A percentile compares a stretch with the other conserved stretches of the same genome.
phyloP scores from a whole-genome alignment of 2,797 vertebrate species.

The Coreius guichenoti region DNA sequence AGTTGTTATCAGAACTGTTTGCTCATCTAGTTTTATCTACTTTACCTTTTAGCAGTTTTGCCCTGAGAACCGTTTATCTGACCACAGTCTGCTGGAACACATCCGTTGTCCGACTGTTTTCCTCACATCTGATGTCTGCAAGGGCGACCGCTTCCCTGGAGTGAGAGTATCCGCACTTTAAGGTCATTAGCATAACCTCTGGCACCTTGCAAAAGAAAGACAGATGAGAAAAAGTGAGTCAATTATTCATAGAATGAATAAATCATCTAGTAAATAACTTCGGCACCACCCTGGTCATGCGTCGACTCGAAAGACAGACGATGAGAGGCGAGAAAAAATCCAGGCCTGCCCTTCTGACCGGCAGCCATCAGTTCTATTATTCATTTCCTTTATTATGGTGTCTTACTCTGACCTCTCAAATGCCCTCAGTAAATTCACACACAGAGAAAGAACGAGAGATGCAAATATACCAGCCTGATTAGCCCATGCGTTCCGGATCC shows the following conservation, averaged over 20 bases:
- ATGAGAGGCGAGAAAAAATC: constrained; percentile 44
- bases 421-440: constrained; percentile 38
- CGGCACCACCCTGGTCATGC: constrained; percentile 33
- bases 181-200: constrained; percentile 57
- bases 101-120: not conserved
- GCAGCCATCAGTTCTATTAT: constrained; percentile 51
- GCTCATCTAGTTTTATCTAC: not conserved
- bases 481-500: not conserved
- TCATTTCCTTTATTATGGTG: constrained; percentile 44
- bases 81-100: not conserved
- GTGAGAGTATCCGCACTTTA: constrained; percentile 17
- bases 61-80: not conserved
- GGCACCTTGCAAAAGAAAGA: constrained; percentile 26
- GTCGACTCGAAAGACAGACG: constrained; percentile 22
- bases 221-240: constrained; percentile 47
- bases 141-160: constrained; percentile 9
- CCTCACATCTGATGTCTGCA: constrained; percentile 26
- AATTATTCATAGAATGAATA: constrained; percentile 62
- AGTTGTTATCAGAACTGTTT: not conserved
- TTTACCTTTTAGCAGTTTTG: not conserved
- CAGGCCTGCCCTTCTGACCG: constrained; percentile 40
- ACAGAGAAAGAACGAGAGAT: not conserved
- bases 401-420: constrained; percentile 44
- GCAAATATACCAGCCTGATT: not conserved
- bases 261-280: constrained; percentile 49